A percentile compares a stretch with the other conserved stretches of the same genome.
phyloP scores from a whole-genome alignment of 2,797 vertebrate species.

The Myotis findleyi region DNA sequence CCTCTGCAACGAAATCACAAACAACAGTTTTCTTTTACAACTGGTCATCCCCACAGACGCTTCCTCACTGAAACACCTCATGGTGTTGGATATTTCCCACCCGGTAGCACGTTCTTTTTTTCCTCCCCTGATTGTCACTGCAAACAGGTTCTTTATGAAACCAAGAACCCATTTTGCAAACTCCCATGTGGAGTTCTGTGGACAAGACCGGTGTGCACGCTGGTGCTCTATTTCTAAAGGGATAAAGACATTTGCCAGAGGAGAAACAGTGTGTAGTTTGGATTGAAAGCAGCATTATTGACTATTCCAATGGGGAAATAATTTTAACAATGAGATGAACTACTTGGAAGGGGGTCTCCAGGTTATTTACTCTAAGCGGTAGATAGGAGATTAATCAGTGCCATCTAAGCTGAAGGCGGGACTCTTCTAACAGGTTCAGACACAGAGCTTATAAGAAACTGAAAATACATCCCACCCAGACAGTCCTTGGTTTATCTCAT shows the following conservation, averaged over 20 bases:
- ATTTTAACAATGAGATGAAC: neutral
- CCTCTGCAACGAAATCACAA: constrained; percentile 58
- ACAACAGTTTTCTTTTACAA: constrained; percentile 20
- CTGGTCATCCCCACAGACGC: neutral
- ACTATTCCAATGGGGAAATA: neutral
- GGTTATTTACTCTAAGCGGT: neutral
- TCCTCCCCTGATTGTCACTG: neutral
- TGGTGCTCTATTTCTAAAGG: constrained; percentile 8
- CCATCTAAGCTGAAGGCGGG: neutral
- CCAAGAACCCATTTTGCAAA: neutral
- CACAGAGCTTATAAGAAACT: neutral
- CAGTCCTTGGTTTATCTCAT: constrained; percentile 4
- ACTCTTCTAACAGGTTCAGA: neutral
- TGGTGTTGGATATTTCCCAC: too few species aligned
- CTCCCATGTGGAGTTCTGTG: neutral
- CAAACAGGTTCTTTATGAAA: neutral
- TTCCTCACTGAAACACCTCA: neutral
- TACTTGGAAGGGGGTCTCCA: neutral
- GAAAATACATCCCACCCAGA: constrained; percentile 32
- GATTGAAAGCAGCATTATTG: neutral
- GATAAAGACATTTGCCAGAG: neutral
- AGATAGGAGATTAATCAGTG: neutral
- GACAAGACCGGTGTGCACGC: neutral
- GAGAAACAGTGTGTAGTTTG: neutral
- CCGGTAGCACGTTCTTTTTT: accelerated